A percentile compares a stretch with the other conserved stretches of the same genome.
Conservation (phyloP, 2,797 vertebrate genomes). For the Chelmon rostratus region DNA sequence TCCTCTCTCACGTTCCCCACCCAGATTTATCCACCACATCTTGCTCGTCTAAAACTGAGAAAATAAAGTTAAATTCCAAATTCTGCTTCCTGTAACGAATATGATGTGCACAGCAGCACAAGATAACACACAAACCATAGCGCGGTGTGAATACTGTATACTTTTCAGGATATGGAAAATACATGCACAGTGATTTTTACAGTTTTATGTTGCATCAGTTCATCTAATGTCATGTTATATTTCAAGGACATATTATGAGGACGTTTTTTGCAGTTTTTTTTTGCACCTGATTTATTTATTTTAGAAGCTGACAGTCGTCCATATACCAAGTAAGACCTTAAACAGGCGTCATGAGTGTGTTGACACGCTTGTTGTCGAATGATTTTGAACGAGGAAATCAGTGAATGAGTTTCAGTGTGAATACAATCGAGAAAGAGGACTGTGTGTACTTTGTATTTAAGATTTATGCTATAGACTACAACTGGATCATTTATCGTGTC, state of each 20-base stretch:
- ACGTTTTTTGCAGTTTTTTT: background rate
- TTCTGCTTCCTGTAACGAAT: background rate
- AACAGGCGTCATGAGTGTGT: background rate
- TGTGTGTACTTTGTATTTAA: background rate
- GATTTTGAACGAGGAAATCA: background rate
- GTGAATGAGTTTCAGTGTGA: background rate
- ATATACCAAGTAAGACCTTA: background rate
- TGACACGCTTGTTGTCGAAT: background rate
- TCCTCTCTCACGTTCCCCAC: background rate
- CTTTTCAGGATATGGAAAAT: background rate
- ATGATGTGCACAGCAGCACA: background rate
- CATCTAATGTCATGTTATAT: background rate
- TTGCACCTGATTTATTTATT: background rate
- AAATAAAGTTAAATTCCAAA: background rate
- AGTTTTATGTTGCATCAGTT: conserved; percentile 13
- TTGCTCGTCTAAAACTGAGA: background rate
- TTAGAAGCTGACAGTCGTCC: background rate
- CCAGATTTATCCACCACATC: background rate
- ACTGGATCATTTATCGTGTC: conserved; percentile 13
- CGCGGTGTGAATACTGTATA: background rate
- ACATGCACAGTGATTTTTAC: background rate
- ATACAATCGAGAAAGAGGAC: background rate
- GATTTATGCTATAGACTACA: background rate
- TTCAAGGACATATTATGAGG: background rate
- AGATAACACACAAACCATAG: background rate